These are phyloP conservation scores for Sander lucioperca DNA, from an alignment of 2,113 vertebrate genomes.

Conservation along the genomic window DNA sequence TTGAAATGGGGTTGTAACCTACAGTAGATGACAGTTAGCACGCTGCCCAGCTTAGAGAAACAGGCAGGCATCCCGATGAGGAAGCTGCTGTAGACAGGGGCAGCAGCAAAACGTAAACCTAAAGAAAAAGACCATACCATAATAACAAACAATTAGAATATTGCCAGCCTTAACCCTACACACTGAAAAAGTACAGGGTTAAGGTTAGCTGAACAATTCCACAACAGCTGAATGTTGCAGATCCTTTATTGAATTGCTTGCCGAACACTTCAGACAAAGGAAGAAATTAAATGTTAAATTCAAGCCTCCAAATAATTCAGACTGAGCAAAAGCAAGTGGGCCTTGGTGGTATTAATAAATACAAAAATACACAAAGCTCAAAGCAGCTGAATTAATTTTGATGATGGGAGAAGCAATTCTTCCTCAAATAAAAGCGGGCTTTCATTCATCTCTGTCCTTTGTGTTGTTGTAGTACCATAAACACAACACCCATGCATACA, in stretches of 20 bases:
- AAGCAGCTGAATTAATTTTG: conserved; percentile 58
- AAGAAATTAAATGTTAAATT: conserved; percentile 37
- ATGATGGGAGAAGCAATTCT: conserved; percentile 38
- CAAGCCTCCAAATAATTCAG: conserved; percentile 35
- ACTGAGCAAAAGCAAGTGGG: conserved; percentile 3
- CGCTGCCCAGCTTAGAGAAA: too few species aligned
- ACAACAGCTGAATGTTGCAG: not conserved
- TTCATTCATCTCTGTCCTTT: conserved; percentile 68
- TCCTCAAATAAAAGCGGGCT: conserved; percentile 38
- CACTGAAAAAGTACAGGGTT: not conserved
- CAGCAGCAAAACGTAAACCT: too few species aligned
- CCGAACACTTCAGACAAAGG: conserved; percentile 3
- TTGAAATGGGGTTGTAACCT: too few species aligned
- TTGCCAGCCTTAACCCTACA: too few species aligned
- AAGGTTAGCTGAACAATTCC: not conserved
- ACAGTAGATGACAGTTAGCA: too few species aligned
- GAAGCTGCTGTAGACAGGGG: too few species aligned
- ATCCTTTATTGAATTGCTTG: conserved; percentile 15
- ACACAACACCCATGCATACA: conserved; percentile 38
- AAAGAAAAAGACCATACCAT: too few species aligned
- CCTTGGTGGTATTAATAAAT: conserved; percentile 42
- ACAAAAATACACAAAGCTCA: conserved; percentile 39
- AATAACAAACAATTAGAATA: too few species aligned
- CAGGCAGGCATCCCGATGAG: too few species aligned
- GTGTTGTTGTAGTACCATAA: conserved; percentile 44